Base-by-base conservation (phyloP, 30 jellyfish, hydroid and myxozoan genomes). In the Aurelia aurita complex sp. Pacific region DNA sequence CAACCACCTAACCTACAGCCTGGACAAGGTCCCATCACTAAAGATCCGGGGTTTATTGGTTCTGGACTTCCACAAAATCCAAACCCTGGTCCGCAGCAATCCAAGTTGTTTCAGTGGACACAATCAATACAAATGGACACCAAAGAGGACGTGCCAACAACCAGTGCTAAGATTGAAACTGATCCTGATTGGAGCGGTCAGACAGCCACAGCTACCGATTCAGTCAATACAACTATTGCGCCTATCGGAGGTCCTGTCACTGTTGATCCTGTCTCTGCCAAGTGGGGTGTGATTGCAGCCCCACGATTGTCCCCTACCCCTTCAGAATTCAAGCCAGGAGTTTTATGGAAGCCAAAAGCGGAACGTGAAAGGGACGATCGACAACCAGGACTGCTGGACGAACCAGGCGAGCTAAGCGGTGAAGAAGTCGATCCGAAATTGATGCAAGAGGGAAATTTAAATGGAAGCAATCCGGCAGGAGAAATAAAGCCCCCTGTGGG, bases 271-370 rank as follows among this genome's bases (percentile, higher is more conserved):
- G 97, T 94, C 8, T 94, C 99, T 5, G 99, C 99, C 5, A 94
- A 94, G 76, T 94, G 99, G 99, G 99, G 99, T 51, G 99, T 94
- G 53, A 72, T 94, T 40, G 99, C 99, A 55, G 99, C 99, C 32
- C 99, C 99, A 59, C 69, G 97, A 64, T 76, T 94, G 82, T 94
- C 99, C 51, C 99, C 99, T 50, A 94, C 99, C 32, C 99, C 99
- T 1, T 94, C 97, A 43, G 99, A 94, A 65, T 94, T 94, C 77
- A 94, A 82, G 75, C 99, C 99, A 5, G 99, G 99, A 18, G 99
- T 94, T 17, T 97, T 90, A 60, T 94, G 99, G 99, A 89, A 86
- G 40, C 89, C 99, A 38, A 96, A 92, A 52, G 96, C 93, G 10
- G 98, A 87, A 81, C 88, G 83, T 0, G 97, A 79, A 52, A 85